Evolutionary conservation across 2,888 invertebrate species (phyloP).

Genomic region (Spodoptera picta): DNA sequence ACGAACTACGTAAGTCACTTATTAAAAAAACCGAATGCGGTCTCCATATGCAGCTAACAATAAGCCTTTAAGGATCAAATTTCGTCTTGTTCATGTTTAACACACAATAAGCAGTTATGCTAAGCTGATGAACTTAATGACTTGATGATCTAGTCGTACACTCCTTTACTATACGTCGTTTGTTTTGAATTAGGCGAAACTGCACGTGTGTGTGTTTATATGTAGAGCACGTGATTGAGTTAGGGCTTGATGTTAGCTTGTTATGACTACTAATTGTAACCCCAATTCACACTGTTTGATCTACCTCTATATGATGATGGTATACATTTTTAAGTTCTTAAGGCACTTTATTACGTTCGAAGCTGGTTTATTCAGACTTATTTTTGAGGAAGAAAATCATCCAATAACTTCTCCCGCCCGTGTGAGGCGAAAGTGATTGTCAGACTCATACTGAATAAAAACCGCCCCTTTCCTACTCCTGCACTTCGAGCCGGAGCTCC

Average conservation of each 20-base stretch:
- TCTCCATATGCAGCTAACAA: slow-evolving; percentile 39
- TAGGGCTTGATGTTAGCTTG: background rate
- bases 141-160: slow-evolving; percentile 32
- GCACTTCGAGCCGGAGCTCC: no score
- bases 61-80: slow-evolving; percentile 38
- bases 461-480: no score
- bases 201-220: slow-evolving; percentile 4
- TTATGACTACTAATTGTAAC: background rate
- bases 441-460: no score
- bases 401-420: no score
- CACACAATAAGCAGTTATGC: slow-evolving; percentile 56
- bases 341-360: no score
- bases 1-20: slow-evolving; percentile 10
- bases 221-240: slow-evolving; percentile 7
- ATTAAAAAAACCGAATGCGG: slow-evolving; percentile 1
- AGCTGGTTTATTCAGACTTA: no score
- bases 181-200: slow-evolving; percentile 19
- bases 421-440: no score
- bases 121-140: slow-evolving; percentile 36
- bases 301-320: background rate
- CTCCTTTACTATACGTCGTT: slow-evolving; percentile 21
- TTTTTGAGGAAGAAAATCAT: no score
- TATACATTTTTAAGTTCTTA: no score
- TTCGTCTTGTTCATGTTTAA: slow-evolving; percentile 37
- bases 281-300: background rate